A percentile compares a stretch with the other conserved stretches of the same genome.
Evolutionary conservation across 2,113 vertebrate species (phyloP).

Genomic region (Dipodomys stephensi): DNA sequence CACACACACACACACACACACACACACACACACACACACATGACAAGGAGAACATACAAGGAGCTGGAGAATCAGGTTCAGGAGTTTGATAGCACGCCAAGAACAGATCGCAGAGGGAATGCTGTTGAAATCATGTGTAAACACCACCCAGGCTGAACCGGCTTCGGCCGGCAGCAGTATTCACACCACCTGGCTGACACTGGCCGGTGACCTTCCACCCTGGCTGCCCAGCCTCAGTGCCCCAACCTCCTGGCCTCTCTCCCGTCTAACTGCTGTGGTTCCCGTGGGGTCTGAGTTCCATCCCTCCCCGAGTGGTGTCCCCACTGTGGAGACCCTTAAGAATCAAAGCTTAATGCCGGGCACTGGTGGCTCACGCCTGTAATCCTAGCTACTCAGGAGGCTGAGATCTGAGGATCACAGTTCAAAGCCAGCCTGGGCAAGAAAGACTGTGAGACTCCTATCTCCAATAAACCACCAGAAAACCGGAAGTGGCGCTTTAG

Average conservation of each 20-base stretch:
- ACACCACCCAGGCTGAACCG: background rate
- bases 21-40: too few species aligned
- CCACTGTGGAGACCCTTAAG: background rate
- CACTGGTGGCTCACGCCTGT: too few species aligned
- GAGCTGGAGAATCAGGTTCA: background rate
- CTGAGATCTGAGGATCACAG: too few species aligned
- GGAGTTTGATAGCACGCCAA: background rate
- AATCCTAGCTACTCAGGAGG: too few species aligned
- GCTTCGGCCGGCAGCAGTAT: fast-evolving
- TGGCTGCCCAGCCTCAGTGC: background rate
- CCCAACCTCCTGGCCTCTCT: background rate
- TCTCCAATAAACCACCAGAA: too few species aligned
- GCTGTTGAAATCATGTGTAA: background rate
- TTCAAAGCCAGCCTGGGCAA: too few species aligned
- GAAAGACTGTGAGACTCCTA: too few species aligned
- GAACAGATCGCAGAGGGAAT: background rate
- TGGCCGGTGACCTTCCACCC: fast-evolving
- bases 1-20: too few species aligned
- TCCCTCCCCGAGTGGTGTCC: background rate
- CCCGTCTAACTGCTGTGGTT: background rate
- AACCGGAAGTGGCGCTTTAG: too few species aligned
- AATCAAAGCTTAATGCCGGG: too few species aligned
- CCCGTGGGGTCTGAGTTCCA: background rate
- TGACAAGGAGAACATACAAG: background rate
- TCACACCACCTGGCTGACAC: too few species aligned